Evolutionary conservation across 2,888 invertebrate species (phyloP), one percentile per base, ranked within the genome.

Genomic region (Lagria hirta): DNA sequence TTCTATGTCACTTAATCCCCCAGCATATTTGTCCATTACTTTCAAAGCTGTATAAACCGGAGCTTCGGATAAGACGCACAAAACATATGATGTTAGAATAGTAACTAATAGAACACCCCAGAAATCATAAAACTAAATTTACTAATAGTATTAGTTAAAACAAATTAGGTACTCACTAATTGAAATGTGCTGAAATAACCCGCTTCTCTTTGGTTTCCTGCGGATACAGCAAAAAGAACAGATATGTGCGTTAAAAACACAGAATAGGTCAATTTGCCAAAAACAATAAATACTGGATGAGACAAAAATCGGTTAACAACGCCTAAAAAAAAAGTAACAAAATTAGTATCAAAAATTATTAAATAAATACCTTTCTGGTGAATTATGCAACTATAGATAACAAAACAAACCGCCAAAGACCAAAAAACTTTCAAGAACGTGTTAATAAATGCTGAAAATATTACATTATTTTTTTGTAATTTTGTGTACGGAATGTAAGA

Each of bases 321-420:
- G 4, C 14, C 33, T 33, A 6, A 21, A 33, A 33, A 3, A 17
- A 29, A 16, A 15, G 18, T n/a, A n/a, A n/a, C n/a, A n/a, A n/a
- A n/a, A n/a, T n/a, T n/a, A n/a, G n/a, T n/a, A n/a, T n/a, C n/a
- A n/a, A n/a, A n/a, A n/a, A n/a, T n/a, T n/a, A n/a, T n/a, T n/a
- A n/a, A n/a, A n/a, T n/a, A n/a, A n/a, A n/a, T n/a, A n/a, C n/a
- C n/a, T n/a, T n/a, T n/a, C n/a, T n/a, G n/a, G n/a, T n/a, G n/a
- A n/a, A n/a, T n/a, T n/a, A n/a, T 15, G 30, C 38, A 38, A 11
- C 20, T 29, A 20, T 16, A 29, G 13, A 38, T 30, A 3, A 38
- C 30, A 14, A 10, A 22, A 12, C 38, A 16, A 8, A 38, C 30
- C n/a, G 38, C 15, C 11, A 28, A n/a, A 16, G 38, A 29, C 38